A percentile compares a stretch with the other conserved stretches of the same genome.
phyloP scores from a whole-genome alignment of 1,140 invertebrate species.

The Periplaneta americana region DNA sequence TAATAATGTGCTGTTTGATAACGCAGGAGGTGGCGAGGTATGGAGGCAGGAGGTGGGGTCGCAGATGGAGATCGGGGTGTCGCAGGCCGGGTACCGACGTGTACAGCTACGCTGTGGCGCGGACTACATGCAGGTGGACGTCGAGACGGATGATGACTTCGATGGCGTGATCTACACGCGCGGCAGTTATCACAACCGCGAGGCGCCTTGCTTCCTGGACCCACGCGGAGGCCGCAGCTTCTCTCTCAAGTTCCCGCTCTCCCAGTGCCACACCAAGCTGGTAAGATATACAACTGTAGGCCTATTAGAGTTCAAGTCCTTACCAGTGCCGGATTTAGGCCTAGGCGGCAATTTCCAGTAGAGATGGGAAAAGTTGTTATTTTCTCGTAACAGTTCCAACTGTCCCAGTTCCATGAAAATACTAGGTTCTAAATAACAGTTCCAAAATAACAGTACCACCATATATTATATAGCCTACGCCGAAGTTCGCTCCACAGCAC shows the following conservation, averaged over 20 bases:
- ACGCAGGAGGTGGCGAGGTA: slow-evolving; percentile 32
- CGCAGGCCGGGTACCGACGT: slow-evolving; percentile 46
- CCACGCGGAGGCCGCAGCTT: slow-evolving; percentile 39
- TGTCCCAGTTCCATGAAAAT: too few relatives aligned
- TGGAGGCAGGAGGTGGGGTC: slow-evolving; percentile 46
- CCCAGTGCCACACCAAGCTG: slow-evolving; percentile 47
- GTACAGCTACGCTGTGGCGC: slow-evolving; percentile 47
- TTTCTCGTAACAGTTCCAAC: too few relatives aligned
- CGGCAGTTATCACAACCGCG: slow-evolving; percentile 50
- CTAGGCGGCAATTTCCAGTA: too few relatives aligned
- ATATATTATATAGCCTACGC: too few relatives aligned
- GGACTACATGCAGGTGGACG: slow-evolving; percentile 40
- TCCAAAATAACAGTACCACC: too few relatives aligned
- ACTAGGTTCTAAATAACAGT: too few relatives aligned
- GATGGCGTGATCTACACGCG: slow-evolving; percentile 54
- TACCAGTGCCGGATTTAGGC: too few relatives aligned
- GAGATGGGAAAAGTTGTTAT: too few relatives aligned
- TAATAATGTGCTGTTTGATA: too few relatives aligned
- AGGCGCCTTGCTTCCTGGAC: slow-evolving; percentile 47
- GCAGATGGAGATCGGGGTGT: slow-evolving; percentile 47
- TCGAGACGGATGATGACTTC: slow-evolving; percentile 49
- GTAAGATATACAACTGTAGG: too few relatives aligned
- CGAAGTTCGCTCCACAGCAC: too few relatives aligned
- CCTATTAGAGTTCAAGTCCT: too few relatives aligned
- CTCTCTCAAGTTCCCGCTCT: slow-evolving; percentile 47